Evolutionary conservation across 2,888 invertebrate species (phyloP).

Genomic region (Penaeus monodon): DNA sequence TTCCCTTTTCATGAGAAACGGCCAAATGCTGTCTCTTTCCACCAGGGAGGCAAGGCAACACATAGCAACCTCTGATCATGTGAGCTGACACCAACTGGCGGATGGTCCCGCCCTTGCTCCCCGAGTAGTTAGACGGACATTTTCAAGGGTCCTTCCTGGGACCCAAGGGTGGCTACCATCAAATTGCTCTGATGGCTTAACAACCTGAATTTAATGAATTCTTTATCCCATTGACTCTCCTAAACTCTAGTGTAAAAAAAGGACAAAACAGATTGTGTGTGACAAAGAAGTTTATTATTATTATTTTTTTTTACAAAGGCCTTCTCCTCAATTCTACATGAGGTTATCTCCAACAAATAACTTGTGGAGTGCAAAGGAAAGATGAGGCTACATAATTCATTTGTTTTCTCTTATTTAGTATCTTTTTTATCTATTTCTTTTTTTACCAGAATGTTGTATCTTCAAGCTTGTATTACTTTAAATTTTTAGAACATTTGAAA

Average conservation of each 20-base stretch:
- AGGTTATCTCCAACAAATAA: too few species aligned
- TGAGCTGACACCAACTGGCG: constrained; percentile 92
- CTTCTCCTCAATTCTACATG: too few species aligned
- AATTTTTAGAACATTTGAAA: too few species aligned
- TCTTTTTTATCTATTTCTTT: too few species aligned
- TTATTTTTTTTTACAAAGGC: too few species aligned
- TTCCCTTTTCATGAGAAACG: constrained; percentile 97
- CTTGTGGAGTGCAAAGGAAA: too few species aligned
- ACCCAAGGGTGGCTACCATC: constrained; percentile 79
- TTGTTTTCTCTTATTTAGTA: too few species aligned
- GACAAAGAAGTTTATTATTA: too few species aligned
- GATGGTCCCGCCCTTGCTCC: constrained; percentile 96
- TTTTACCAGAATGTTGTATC: too few species aligned
- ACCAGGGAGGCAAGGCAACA: constrained; percentile 89
- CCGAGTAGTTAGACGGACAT: constrained; percentile 97
- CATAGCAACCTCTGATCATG: constrained; percentile 91
- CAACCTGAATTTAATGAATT: constrained; percentile 29
- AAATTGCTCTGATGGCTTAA: constrained; percentile 58
- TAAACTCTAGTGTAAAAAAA: background rate
- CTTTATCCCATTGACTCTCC: background rate
- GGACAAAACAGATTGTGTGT: background rate
- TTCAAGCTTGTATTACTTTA: too few species aligned
- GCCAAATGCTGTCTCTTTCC: constrained; percentile 91
- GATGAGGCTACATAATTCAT: too few species aligned
- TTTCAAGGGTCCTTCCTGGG: constrained; percentile 97